phyloP scores from a whole-genome alignment of 2,888 invertebrate genomes.

The Maniola hyperantus region DNA sequence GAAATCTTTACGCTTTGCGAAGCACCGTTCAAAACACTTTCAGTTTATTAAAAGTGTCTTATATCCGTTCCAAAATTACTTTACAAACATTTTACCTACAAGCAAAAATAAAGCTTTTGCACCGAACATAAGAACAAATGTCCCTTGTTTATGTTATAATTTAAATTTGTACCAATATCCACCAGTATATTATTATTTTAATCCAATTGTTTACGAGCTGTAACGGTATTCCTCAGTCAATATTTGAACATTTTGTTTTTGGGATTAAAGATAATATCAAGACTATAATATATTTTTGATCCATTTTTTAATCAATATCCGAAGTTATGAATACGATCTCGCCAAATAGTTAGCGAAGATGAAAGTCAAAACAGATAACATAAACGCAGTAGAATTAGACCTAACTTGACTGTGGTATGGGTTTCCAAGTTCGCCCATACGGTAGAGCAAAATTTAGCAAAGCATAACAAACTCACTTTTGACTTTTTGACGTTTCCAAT shows the following conservation, averaged over 20 bases:
- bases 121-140: conserved; percentile 3
- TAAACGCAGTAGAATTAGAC: too few species aligned
- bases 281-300: background rate
- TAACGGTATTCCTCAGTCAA: conserved; percentile 59
- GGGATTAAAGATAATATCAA: conserved; percentile 7
- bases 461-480: too few species aligned
- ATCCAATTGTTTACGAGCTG: conserved; percentile 35
- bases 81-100: conserved; percentile 14
- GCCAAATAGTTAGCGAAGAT: background rate
- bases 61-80: conserved; percentile 36
- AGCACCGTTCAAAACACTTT: conserved; percentile 79
- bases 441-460: too few species aligned
- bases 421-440: too few species aligned
- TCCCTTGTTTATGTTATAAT: conserved; percentile 6
- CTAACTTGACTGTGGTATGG: too few species aligned
- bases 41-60: conserved; percentile 73
- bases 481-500: too few species aligned
- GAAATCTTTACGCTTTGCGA: conserved; percentile 75
- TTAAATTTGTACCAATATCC: conserved; percentile 24
- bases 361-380: too few species aligned
- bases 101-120: conserved; percentile 18
- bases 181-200: conserved; percentile 33
- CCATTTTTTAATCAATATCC: background rate
- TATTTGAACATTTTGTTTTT: conserved; percentile 52
- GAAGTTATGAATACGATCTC: background rate